Base-by-base conservation (phyloP, 2,888 invertebrate genomes). In the Acanthoscelides obtectus region DNA sequence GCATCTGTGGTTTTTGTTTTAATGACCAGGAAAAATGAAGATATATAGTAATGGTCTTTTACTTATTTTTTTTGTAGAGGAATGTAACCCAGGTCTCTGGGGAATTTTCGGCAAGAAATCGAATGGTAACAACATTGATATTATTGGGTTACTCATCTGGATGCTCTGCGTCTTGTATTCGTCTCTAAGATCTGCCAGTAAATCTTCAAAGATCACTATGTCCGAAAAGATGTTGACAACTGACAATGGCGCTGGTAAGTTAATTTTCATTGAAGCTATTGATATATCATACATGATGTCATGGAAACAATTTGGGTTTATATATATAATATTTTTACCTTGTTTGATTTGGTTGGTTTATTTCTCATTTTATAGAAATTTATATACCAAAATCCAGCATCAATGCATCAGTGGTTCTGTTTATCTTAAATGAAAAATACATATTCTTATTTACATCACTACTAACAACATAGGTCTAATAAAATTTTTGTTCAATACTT, bases 121-220 rank as follows among this genome's bases (percentile, higher is more conserved):
- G 8, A 75, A 77, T 1, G 78, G 77, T 65, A 79, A 79, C 67
- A 79, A 78, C 22, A 94, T 97, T 84, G 95, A 96, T 85, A 92
- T 99, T 77, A 92, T 99, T 80, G 97, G 97, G 67, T 89, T 99
- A 77, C 85, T 93, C 68, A 93, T 99, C 81, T 99, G 98, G 97
- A 92, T 96, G 86, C 89, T 93, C 81, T 98, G 98, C 85, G 95
- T 99, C 70, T 88, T 99, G 71, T 99, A 99, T 87, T 98, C 99
- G 19, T 95, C 97, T 78, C 90, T 99, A 74, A 92, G 98, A 67
- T 96, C 97, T n/a, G 96, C 97, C 21, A 95, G 96, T 25, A 93
- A 93, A 81, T 94, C 96, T 0, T 96, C 97, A 22, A 96, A 95
- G 86, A 92, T 99, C 75, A 95, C 95, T 27, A 93, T 95, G 90